Base-by-base conservation (phyloP, 2,888 invertebrate genomes). In the Monopis laevigella region DNA sequence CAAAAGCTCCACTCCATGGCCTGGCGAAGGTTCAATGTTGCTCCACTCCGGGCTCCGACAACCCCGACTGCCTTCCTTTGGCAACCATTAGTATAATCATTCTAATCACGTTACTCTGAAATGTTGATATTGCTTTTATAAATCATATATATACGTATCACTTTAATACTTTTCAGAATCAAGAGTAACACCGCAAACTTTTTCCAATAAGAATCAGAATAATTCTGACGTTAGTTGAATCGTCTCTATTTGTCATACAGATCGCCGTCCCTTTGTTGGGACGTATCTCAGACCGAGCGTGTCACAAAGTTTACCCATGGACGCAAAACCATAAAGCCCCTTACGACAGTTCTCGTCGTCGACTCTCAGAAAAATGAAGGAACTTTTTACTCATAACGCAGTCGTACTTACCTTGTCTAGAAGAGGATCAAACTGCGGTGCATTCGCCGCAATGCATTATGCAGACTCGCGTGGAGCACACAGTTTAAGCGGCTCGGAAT, bases 401-500 rank as follows among this genome's bases (percentile, higher is more conserved):
- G 59, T 70, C 61, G 67, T 73, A 72, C 77, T 75, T 78, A 72
- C 73, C 68, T 70, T 72, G 75, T 77, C 75, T 74, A 68, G 73
- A 65, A 68, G 70, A 65, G 74, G 77, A 78, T 78, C 75, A 75
- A 74, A 74, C 70, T 77, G 75, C 54, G 70, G 73, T 73, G 74
- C 80, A 78, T 74, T 75, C 75, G 58, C 66, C 59, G 68, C 69
- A 64, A 78, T 80, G 74, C 77, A 75, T 80, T 78, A 80, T 80
- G 80, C 80, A 80, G 75, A 67, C 52, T 60, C 52, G 56, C 52
- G 55, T 64, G 42, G 65, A 58, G 59, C 62, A 64, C 59, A 18
- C 60, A 55, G 58, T 66, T 65, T 73, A 72, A 73, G 73, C 74
- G 67, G 67, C 73, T 72, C 68, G 60, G 60, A 71, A 69, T 69